Evolutionary conservation across 2,888 invertebrate species (phyloP).

Genomic region (Drosophila limbata): DNA sequence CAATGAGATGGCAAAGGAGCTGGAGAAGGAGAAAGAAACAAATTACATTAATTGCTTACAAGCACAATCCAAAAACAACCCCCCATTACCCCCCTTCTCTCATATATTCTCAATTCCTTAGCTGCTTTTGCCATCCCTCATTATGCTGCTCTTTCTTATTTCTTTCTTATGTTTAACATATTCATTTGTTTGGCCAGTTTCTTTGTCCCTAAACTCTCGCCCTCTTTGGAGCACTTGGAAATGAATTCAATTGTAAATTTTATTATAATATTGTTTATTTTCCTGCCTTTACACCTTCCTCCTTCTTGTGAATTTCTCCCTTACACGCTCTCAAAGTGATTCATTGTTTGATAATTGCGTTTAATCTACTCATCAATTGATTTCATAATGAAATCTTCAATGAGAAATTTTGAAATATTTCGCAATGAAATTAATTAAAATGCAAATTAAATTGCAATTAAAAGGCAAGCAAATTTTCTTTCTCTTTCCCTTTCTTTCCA

Average conservation of each 20-base stretch:
- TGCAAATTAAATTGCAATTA: slow-evolving; percentile 73
- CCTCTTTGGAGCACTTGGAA: slow-evolving; percentile 20
- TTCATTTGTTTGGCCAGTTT: slow-evolving; percentile 39
- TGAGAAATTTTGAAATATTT: slow-evolving; percentile 14
- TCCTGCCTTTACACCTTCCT: too few relatives aligned
- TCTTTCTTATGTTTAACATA: slow-evolving; percentile 42
- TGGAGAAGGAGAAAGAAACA: slow-evolving; percentile 40
- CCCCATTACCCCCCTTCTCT: slow-evolving; percentile 1
- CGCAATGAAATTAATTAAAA: slow-evolving; percentile 65
- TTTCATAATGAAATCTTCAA: slow-evolving; percentile 31
- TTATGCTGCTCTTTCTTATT: slow-evolving; percentile 13
- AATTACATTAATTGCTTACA: slow-evolving; percentile 76
- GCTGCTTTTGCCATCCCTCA: slow-evolving; percentile 1
- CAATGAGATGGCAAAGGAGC: not conserved
- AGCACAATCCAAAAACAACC: slow-evolving; percentile 34
- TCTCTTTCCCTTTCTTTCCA: slow-evolving; percentile 3
- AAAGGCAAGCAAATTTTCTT: slow-evolving; percentile 31
- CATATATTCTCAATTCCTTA: slow-evolving; percentile 10
- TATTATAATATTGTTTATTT: too few relatives aligned
- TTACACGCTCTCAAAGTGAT: slow-evolving; percentile 5
- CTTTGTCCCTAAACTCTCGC: not conserved
- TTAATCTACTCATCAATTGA: slow-evolving; percentile 44
- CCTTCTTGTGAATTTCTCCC: not conserved
- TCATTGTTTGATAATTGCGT: slow-evolving; percentile 70
- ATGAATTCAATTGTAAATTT: slow-evolving; percentile 68